Conservation (phyloP, 2,113 vertebrate genomes). For the Ceyx cyanopectus region DNA sequence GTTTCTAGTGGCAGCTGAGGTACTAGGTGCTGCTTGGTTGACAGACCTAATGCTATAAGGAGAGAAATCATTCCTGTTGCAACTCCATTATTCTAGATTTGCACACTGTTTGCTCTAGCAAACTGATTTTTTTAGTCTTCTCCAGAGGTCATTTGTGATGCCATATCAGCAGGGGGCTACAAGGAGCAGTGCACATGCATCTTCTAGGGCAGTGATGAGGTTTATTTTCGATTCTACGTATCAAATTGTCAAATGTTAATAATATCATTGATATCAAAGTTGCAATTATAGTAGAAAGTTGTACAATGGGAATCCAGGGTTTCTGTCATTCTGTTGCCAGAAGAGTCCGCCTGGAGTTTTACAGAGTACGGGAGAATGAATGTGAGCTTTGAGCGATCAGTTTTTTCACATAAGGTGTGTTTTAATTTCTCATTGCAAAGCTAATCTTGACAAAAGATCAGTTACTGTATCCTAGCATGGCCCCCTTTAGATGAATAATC, state of each 20-base stretch:
- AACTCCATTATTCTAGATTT: not conserved
- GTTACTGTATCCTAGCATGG: not conserved
- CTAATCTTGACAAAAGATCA: not conserved
- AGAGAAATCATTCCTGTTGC: not conserved
- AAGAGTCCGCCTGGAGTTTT: not conserved
- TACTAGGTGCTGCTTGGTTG: not conserved
- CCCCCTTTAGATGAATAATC: not conserved
- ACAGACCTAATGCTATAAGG: not conserved
- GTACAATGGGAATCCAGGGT: not conserved
- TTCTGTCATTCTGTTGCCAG: not conserved
- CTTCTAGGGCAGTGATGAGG: not conserved
- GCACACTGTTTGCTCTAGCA: not conserved
- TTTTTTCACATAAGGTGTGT: not conserved
- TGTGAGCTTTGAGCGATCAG: not conserved
- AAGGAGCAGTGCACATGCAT: not conserved
- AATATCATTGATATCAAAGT: not conserved
- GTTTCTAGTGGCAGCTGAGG: not conserved
- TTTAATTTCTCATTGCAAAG: constrained; percentile 9
- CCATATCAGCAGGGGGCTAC: not conserved
- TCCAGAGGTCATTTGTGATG: not conserved
- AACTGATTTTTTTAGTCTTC: not conserved
- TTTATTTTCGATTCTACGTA: not conserved
- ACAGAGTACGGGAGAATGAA: not conserved
- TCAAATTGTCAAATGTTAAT: not conserved
- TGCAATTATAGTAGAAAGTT: not conserved